Evolutionary conservation across 2,888 invertebrate species (phyloP).

Genomic region (Harpagoxenus sublaevis): DNA sequence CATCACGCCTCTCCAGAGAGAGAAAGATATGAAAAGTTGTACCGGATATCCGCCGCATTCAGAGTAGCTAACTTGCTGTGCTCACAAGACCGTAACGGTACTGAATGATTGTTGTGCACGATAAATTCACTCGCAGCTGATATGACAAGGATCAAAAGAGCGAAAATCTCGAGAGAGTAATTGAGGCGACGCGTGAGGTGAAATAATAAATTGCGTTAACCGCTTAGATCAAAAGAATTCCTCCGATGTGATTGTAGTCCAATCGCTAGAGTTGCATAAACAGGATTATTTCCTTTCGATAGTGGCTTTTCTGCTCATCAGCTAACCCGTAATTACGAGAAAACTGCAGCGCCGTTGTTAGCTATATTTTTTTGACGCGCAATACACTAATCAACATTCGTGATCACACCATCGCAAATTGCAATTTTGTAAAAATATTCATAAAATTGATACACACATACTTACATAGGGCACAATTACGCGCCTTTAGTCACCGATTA

Average conservation of each 20-base stretch:
- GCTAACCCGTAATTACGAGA: slow-evolving; percentile 10
- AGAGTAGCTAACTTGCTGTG: slow-evolving; percentile 62
- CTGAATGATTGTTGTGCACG: slow-evolving; percentile 40
- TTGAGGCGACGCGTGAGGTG: background rate
- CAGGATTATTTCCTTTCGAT: slow-evolving; percentile 49
- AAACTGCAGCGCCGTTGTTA: background rate
- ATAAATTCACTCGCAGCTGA: slow-evolving; percentile 32
- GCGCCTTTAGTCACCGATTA: slow-evolving; percentile 27
- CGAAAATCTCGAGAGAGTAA: slow-evolving; percentile 22
- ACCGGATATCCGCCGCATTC: slow-evolving; percentile 78
- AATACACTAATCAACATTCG: slow-evolving; percentile 27
- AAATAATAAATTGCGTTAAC: slow-evolving; percentile 25
- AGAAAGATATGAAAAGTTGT: slow-evolving; percentile 63
- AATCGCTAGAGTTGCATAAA: slow-evolving; percentile 17
- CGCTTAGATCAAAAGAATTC: slow-evolving; percentile 21
- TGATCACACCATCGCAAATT: background rate
- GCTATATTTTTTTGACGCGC: slow-evolving; percentile 46
- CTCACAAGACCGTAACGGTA: slow-evolving; percentile 67
- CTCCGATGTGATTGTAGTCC: slow-evolving; percentile 25
- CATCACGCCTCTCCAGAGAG: slow-evolving; percentile 27
- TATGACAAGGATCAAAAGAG: slow-evolving; percentile 30
- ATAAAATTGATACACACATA: slow-evolving; percentile 35
- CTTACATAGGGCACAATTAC: background rate
- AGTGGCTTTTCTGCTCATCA: background rate
- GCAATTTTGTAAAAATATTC: slow-evolving; percentile 37